Percentiles rank a stretch among this genome's conserved stretches.
Conservation (phyloP, 2,113 vertebrate species). For the Tetrao urogallus region DNA sequence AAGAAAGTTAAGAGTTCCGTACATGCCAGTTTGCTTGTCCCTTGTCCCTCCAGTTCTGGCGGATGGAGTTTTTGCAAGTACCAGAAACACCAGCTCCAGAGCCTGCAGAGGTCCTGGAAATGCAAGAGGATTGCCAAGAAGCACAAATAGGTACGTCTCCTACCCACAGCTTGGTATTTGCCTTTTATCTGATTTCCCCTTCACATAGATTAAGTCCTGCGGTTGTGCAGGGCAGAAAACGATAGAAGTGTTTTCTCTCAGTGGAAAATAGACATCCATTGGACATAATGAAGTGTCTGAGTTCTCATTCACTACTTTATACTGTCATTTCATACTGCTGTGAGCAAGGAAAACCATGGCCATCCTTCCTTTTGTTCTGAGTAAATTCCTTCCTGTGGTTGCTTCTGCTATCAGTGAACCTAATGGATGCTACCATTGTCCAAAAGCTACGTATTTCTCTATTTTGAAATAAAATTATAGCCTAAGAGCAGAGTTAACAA, state of each 20-base stretch:
- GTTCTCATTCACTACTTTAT: neutral
- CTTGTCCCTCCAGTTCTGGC: constrained; percentile 88
- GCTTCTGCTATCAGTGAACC: fast-evolving
- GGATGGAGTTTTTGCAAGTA: constrained; percentile 98
- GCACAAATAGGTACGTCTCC: constrained; percentile 87
- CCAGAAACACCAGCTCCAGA: constrained; percentile 96
- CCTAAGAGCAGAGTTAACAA: neutral
- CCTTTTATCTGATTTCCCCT: neutral
- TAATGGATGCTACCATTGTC: neutral
- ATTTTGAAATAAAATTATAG: neutral
- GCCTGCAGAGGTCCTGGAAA: constrained; percentile 86
- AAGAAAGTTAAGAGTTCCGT: neutral
- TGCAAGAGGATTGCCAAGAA: constrained; percentile 91
- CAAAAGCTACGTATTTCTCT: neutral
- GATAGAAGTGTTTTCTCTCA: neutral
- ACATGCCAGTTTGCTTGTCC: neutral
- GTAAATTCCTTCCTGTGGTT: neutral
- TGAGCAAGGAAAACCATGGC: neutral
- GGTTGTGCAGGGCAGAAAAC: neutral
- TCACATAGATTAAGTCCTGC: fast-evolving
- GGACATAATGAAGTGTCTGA: neutral
- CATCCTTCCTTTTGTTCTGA: fast-evolving
- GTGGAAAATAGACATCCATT: neutral
- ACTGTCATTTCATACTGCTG: neutral
- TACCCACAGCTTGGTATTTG: neutral